These are phyloP conservation scores for Arbacia lixula DNA, from an alignment of 53 echinoderm and acorn worm species.

Conservation along the genomic window DNA sequence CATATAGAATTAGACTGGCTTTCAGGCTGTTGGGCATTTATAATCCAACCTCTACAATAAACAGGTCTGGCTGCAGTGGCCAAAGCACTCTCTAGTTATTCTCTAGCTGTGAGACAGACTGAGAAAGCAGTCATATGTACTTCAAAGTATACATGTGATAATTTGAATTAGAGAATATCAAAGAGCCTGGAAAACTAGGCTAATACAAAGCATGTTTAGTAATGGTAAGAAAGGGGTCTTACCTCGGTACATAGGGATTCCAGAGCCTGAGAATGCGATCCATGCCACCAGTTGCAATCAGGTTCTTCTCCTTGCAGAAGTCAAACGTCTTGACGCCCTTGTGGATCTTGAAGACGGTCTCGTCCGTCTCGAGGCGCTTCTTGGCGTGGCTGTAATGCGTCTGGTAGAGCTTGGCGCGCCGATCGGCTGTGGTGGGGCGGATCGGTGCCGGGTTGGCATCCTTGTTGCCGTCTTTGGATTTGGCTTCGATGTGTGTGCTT, in stretches of 20 bases:
- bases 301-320: constrained; percentile 93
- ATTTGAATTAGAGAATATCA: no score
- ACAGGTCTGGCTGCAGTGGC: no score
- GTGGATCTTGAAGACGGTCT: constrained; percentile 91
- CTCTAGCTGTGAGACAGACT: no score
- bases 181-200: no score
- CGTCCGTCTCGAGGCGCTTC: constrained; percentile 78
- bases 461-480: constrained; percentile 87
- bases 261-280: constrained; percentile 92
- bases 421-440: constrained; percentile 80
- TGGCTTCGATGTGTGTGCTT: constrained; percentile 93
- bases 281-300: constrained; percentile 97
- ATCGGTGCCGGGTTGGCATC: constrained; percentile 66
- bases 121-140: no score
- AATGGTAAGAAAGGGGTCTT: constrained; percentile 43
- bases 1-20: no score
- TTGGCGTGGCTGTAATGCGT: constrained; percentile 91
- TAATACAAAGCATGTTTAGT: no score
- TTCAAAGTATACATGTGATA: no score
- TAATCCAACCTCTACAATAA: no score
- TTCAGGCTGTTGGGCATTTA: no score
- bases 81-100: no score
- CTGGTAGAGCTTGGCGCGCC: constrained; percentile 84
- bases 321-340: constrained; percentile 99
- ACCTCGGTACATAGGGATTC: constrained; percentile 99